Evolutionary conservation across 2,888 invertebrate genomes (phyloP).

Genomic region (Scelioninae gen. 2): DNA sequence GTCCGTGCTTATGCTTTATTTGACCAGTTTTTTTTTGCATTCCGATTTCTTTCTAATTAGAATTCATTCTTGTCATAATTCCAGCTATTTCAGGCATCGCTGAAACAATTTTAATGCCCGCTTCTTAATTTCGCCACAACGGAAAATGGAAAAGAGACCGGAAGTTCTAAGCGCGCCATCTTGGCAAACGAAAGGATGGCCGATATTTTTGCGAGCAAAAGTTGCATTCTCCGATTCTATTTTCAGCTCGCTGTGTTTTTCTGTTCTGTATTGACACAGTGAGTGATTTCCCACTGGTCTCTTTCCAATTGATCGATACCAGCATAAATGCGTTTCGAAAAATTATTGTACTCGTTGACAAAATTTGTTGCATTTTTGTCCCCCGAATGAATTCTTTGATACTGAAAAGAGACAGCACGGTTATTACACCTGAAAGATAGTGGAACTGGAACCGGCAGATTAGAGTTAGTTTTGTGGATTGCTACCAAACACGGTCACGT

Average conservation of each 20-base stretch:
- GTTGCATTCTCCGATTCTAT: constrained; percentile 56
- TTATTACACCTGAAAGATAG: too few species aligned
- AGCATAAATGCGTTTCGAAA: too few species aligned
- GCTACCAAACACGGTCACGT: constrained; percentile 64
- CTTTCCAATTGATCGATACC: too few species aligned
- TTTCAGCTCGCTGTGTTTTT: constrained; percentile 54
- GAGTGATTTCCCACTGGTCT: constrained; percentile 31
- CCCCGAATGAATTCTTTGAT: too few species aligned
- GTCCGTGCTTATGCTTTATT: too few species aligned
- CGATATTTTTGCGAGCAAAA: constrained; percentile 55
- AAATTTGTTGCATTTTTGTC: too few species aligned
- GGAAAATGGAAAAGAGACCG: constrained; percentile 56
- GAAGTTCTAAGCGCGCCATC: constrained; percentile 54
- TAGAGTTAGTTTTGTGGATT: constrained; percentile 44
- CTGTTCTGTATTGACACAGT: constrained; percentile 56
- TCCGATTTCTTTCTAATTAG: too few species aligned
- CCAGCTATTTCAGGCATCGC: too few species aligned
- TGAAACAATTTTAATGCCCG: not conserved
- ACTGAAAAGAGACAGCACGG: too few species aligned
- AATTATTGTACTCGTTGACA: too few species aligned
- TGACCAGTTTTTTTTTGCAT: too few species aligned
- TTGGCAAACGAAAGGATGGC: constrained; percentile 58
- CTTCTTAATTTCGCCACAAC: constrained; percentile 19
- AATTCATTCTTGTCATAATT: too few species aligned
- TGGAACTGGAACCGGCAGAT: constrained; percentile 54